phyloP scores from a whole-genome alignment of 2,888 invertebrate species.

The Acrobasis repandana region DNA sequence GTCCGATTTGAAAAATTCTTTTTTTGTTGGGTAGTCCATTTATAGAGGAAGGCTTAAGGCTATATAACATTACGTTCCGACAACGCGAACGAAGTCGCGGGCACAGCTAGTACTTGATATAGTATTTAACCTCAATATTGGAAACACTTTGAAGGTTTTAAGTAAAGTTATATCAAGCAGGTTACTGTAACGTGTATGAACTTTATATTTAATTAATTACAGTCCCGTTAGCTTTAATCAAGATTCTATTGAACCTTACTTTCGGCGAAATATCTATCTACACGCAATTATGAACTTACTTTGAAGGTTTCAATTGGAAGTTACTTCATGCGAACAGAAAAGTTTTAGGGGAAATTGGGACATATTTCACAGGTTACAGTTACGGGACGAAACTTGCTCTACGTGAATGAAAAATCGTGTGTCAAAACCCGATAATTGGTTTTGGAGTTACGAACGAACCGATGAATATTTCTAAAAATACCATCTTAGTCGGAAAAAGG shows the following conservation, averaged over 20 bases:
- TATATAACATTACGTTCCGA: too few species aligned
- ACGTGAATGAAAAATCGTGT: neutral
- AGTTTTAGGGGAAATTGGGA: constrained; percentile 24
- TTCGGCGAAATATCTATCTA: constrained; percentile 21
- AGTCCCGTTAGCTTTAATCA: constrained; percentile 17
- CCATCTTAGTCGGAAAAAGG: neutral
- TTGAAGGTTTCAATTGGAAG: constrained; percentile 26
- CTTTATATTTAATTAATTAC: constrained; percentile 21
- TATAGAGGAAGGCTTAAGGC: too few species aligned
- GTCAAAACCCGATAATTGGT: neutral
- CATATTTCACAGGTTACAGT: constrained; percentile 13
- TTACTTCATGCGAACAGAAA: constrained; percentile 24
- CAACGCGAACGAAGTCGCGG: too few species aligned
- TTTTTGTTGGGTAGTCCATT: too few species aligned
- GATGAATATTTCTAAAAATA: neutral
- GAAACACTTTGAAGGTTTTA: neutral
- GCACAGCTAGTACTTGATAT: too few species aligned
- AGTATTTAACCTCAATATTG: too few species aligned
- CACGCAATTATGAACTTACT: constrained; percentile 17
- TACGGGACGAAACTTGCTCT: neutral
- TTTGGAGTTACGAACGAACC: neutral
- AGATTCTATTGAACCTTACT: constrained; percentile 21
- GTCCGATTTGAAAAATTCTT: too few species aligned
- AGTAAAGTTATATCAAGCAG: neutral
- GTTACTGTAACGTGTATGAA: constrained; percentile 11